These are phyloP conservation scores for Capreolus pygargus DNA, from an alignment of 2,113 vertebrate species.

Conservation along the genomic window DNA sequence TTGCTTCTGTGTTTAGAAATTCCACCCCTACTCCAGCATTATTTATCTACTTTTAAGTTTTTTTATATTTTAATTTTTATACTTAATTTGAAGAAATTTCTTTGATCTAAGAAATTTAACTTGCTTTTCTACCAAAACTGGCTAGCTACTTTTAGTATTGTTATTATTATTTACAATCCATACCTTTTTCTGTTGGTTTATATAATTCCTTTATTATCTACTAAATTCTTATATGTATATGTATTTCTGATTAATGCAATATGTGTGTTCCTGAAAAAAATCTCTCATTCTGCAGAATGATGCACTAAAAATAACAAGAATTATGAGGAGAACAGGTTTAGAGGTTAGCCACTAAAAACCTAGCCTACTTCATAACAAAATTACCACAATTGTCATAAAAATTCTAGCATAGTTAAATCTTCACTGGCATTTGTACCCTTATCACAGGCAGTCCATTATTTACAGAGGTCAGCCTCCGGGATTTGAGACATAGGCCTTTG, in stretches of 20 bases:
- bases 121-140: not conserved
- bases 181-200: not conserved
- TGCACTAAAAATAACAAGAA: not conserved
- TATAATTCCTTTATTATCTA: not conserved
- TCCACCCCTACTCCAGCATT: not conserved
- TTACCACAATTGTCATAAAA: not conserved
- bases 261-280: not conserved
- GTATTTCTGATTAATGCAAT: not conserved
- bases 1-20: not conserved
- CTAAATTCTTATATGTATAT: not conserved
- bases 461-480: not conserved
- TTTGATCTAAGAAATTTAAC: not conserved
- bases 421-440: not conserved
- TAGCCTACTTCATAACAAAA: not conserved
- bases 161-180: not conserved
- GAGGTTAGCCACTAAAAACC: not conserved
- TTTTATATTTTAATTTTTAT: not conserved
- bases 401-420: not conserved
- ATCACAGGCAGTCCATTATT: not conserved
- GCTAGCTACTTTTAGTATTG: not conserved
- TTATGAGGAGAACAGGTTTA: not conserved
- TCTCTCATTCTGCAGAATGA: not conserved
- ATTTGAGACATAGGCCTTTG: not conserved
- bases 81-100: not conserved
- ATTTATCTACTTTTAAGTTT: not conserved